A percentile compares a stretch with the other conserved stretches of the same genome.
phyloP scores from a whole-genome alignment of 2,888 invertebrate genomes.

The Lydus trimaculatus region DNA sequence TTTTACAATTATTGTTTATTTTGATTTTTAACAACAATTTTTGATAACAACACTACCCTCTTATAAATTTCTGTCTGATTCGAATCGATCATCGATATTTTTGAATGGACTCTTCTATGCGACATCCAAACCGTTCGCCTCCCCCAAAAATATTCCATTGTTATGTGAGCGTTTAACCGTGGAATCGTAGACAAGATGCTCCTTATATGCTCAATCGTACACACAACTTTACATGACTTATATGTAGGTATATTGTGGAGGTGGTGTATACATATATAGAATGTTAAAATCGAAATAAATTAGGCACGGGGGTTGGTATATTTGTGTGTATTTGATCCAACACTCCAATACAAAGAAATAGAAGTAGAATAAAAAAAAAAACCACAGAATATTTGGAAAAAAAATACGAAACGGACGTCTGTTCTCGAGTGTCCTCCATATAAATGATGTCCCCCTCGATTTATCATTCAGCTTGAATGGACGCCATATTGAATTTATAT shows the following conservation, averaged over 20 bases:
- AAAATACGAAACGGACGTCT: conserved; percentile 30
- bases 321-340: no score
- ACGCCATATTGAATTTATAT: conserved; percentile 49
- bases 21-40: background rate
- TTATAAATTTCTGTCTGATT: background rate
- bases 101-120: background rate
- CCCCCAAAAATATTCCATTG: background rate
- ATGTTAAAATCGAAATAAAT: conserved; percentile 33
- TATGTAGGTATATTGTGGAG: conserved; percentile 1
- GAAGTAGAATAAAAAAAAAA: conserved; percentile 11
- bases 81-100: background rate
- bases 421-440: conserved; percentile 35
- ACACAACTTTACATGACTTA: background rate
- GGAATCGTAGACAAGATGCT: background rate
- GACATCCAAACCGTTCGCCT: background rate
- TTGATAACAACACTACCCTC: background rate
- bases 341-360: conserved; percentile 24
- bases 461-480: conserved; percentile 49
- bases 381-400: conserved; percentile 14
- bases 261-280: no score
- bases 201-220: background rate
- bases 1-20: background rate
- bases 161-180: background rate
- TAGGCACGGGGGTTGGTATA: conserved; percentile 30
- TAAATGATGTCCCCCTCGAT: conserved; percentile 49